Evolutionary conservation across 2,113 vertebrate species (phyloP), one percentile per base, ranked within the genome.

Genomic region (Crotalus horridus): DNA sequence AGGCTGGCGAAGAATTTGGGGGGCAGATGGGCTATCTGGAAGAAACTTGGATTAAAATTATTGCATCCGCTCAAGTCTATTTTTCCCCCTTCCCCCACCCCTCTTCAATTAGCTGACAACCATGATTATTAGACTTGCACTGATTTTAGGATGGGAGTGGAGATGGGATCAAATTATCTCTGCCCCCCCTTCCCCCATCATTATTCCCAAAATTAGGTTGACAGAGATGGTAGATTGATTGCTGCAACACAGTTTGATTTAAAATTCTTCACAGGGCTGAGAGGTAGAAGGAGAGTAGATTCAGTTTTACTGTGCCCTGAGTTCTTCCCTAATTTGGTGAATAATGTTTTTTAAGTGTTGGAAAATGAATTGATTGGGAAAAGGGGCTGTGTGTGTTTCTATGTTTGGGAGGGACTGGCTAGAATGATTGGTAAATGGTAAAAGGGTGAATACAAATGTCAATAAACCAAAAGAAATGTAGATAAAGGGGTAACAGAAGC

Each of bases 161-260:
- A 56, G 13, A 26, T 23, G 24, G 43, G 74, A 85, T 51, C 12
- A 46, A 81, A 11, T 43, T 59, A 23, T 86, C 59, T 90, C 33
- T 81, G 17, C 33, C 33, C 74, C 74, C 61, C 61, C 4, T 13
- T 51, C 85, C 46, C 39, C 26, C 53, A 17, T 46, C 23, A 48
- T 51, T 87, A 48, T 61, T 87, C 53, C 90, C 53, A 46, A 58
- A 85, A 59, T 46, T 46, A 85, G 39, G 8, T 39, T 85, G 74
- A 10, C 43, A 56, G 33, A 43, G 39, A 89, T 56, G 61, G 61
- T 39, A 55, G 86, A 88, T 46, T 86, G 89, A 85, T 90, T 90
- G 92, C 74, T 93, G 56, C 89, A 93, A 90, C 89, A 58, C 89
- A 20, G 74, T 61, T 59, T 39, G 74, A 39, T 90, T 90, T 93